Conservation (phyloP, 2,797 vertebrate genomes). For the Notolepis coatsorum region DNA sequence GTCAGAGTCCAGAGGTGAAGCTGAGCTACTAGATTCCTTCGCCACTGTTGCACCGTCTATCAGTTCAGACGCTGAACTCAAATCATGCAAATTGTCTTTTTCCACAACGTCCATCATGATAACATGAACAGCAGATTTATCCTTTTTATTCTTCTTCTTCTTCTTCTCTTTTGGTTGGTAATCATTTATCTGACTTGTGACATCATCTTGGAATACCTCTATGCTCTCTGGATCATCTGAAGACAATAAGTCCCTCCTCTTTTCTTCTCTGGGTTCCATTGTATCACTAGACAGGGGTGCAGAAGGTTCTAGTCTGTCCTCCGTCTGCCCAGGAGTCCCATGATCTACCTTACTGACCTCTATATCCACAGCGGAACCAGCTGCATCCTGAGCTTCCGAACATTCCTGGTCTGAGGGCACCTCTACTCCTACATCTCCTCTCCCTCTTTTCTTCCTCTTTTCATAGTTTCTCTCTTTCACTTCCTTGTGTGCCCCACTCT, state of each 20-base stretch:
- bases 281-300: background rate
- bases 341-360: background rate
- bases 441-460: too few relatives aligned
- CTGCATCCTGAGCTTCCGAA: background rate
- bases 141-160: slow-evolving; percentile 35
- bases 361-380: background rate
- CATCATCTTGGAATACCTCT: too few relatives aligned
- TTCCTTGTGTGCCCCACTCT: background rate
- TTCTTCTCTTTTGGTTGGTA: too few relatives aligned
- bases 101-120: background rate
- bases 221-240: too few relatives aligned
- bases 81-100: background rate
- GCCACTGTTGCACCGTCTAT: background rate
- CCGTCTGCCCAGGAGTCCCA: background rate
- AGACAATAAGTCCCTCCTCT: too few relatives aligned
- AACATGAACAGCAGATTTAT: background rate
- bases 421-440: background rate
- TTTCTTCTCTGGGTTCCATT: background rate
- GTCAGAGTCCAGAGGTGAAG: background rate
- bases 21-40: background rate
- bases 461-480: too few relatives aligned
- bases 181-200: too few relatives aligned
- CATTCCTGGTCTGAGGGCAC: background rate
- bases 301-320: too few relatives aligned
- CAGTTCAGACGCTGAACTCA: background rate